Conservation (phyloP, 2,888 invertebrate species). For the Micoletzkya japonica region DNA sequence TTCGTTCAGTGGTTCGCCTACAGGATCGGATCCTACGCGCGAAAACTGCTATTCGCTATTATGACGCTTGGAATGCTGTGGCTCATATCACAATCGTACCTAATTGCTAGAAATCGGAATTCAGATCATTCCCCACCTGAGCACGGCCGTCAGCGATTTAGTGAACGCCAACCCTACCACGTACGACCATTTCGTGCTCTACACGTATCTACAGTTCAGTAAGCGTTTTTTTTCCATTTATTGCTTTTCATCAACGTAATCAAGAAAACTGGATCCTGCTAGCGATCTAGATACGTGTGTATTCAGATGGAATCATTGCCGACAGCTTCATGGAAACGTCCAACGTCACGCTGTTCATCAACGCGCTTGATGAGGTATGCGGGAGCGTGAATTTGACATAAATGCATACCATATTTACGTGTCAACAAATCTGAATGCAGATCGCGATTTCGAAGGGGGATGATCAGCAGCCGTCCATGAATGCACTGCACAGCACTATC, state of each 20-base stretch:
- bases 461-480: slow-evolving; percentile 12
- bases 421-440: not conserved
- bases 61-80: no score
- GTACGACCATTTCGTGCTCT: slow-evolving; percentile 21
- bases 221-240: not conserved
- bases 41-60: no score
- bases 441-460: slow-evolving; percentile 22
- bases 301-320: not conserved
- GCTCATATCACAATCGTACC: no score
- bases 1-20: no score
- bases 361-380: slow-evolving; percentile 1
- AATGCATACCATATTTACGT: not conserved
- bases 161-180: not conserved
- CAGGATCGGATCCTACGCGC: no score
- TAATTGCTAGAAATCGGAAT: no score
- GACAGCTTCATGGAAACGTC: slow-evolving; percentile 12
- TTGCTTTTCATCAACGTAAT: not conserved
- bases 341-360: not conserved
- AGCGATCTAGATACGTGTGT: not conserved
- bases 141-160: not conserved
- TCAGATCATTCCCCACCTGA: slow-evolving; percentile 23
- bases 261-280: not conserved
- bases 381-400: not conserved
- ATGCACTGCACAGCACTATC: slow-evolving; percentile 1
- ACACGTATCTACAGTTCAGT: slow-evolving; percentile 13